Conservation (phyloP, 2,113 vertebrate genomes). For the Saguinus imperator region DNA sequence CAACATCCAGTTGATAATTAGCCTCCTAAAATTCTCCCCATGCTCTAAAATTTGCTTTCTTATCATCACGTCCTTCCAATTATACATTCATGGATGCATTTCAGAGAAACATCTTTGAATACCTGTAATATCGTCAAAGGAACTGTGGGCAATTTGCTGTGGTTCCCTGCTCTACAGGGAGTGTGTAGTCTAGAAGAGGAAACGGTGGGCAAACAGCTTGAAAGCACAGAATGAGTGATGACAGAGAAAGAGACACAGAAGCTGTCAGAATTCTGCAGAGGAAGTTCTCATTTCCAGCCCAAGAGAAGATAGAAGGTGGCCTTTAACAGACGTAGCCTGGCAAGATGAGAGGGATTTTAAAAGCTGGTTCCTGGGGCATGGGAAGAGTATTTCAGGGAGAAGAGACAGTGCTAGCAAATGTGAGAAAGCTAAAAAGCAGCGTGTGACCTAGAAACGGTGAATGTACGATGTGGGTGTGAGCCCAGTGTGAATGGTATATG, state of each 20-base stretch:
- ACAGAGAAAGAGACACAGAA: not conserved
- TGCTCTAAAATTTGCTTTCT: not conserved
- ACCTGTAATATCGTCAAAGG: rapidly evolving
- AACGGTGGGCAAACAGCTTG: not conserved
- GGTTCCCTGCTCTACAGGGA: not conserved
- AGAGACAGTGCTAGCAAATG: not conserved
- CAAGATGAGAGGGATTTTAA: not conserved
- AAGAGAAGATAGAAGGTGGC: not conserved
- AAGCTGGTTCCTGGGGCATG: not conserved
- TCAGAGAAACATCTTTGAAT: not conserved
- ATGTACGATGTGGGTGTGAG: not conserved
- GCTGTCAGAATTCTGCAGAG: not conserved
- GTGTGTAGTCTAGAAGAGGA: not conserved
- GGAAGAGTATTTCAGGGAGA: not conserved
- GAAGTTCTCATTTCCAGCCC: not conserved
- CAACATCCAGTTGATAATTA: not conserved
- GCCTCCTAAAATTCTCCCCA: not conserved
- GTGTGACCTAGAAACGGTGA: not conserved
- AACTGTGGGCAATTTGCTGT: not conserved
- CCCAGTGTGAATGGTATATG: no score
- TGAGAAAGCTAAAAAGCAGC: not conserved
- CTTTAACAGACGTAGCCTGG: not conserved
- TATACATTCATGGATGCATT: not conserved
- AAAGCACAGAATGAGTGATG: not conserved
- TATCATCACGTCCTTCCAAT: not conserved